phyloP scores from a whole-genome alignment of 2,888 invertebrate species.

The Suillia variegata region DNA sequence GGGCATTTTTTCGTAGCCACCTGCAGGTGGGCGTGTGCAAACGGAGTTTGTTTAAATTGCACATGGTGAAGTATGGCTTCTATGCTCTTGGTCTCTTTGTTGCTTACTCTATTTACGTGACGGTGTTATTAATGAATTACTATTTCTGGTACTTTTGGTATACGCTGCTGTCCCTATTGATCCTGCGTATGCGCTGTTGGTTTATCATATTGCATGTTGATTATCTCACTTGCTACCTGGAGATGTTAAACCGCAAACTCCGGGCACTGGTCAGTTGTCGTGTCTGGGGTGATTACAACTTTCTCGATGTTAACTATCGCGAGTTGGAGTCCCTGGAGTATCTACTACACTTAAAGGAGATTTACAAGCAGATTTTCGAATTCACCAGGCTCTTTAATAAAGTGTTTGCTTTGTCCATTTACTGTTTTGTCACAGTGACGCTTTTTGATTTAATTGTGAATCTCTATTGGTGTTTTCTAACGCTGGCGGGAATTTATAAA shows the following conservation, averaged over 20 bases:
- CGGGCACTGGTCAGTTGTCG: not conserved
- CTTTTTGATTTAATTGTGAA: conserved; percentile 7
- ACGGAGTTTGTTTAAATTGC: not conserved
- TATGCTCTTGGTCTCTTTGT: not conserved
- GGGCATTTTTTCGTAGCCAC: not conserved
- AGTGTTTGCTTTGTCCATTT: conserved; percentile 11
- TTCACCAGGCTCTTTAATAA: not conserved
- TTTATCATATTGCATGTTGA: conserved; percentile 3
- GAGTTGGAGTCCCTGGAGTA: conserved; percentile 5
- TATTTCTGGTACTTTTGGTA: conserved; percentile 3
- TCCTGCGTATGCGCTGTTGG: conserved; percentile 10
- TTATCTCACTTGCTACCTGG: not conserved
- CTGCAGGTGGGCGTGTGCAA: not conserved
- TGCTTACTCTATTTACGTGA: not conserved
- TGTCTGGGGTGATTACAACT: not conserved
- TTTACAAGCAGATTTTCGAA: conserved; percentile 6
- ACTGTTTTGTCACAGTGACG: not conserved
- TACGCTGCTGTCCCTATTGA: not conserved
- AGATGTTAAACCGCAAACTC: conserved; percentile 5
- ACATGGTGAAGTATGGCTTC: not conserved
- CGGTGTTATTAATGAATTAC: not conserved
- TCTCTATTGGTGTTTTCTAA: conserved; percentile 12
- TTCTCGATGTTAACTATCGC: not conserved
- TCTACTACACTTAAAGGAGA: conserved; percentile 4
- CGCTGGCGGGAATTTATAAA: not conserved